Base-by-base conservation (phyloP, 2,797 vertebrate genomes). In the Falco berigora region DNA sequence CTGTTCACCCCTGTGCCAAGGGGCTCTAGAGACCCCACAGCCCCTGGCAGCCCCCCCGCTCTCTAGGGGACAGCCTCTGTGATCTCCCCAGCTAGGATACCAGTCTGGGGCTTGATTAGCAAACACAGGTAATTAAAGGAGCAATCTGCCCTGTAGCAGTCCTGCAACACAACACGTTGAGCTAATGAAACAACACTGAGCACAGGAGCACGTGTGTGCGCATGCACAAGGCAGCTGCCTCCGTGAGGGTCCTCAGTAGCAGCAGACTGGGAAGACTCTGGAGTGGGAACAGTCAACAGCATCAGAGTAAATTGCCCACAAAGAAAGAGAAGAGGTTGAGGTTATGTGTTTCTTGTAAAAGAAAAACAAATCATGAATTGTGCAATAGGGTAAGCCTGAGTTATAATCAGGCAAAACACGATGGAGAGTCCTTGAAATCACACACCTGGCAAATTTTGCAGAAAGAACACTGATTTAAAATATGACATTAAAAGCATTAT, bases 1-100 rank as follows among this genome's bases (percentile, higher is more conserved):
- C 42, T 40, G 4, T 44, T 73, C 0, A 0, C 8, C 6, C 7
- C 24, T 12, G 30, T 12, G 47, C 12, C 4, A 7, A 22, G n/a
- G 38, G 18, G 8, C 23, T 73, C 20, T 5, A 59, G 23, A 73
- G 30, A 78, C 24, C 12, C 44, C 22, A 28, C 28, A 58, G 40
- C 28, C 18, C 59, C 56, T 62, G 23, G 19, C 38, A 63, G 25
- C 21, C 56, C 38, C 42, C 27, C 32, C 5, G 1, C 9, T 63
- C 18, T 30, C 18, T 14, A 23, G 24, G 27, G 55, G 14, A 4
- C 12, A 69, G 38, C 27, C 27, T 58, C 27, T 83, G 55, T 69
- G 62, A 63, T 38, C 38, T 73, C 34, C 63, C 38, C 56, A 61
- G 34, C 27, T 34, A 44, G 27, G 34, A 66, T 2, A 5, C 2